A percentile compares a stretch with the other conserved stretches of the same genome.
These are phyloP conservation scores for Vulpes vulpes DNA, from an alignment of 2,113 vertebrate species.

Conservation along the genomic window DNA sequence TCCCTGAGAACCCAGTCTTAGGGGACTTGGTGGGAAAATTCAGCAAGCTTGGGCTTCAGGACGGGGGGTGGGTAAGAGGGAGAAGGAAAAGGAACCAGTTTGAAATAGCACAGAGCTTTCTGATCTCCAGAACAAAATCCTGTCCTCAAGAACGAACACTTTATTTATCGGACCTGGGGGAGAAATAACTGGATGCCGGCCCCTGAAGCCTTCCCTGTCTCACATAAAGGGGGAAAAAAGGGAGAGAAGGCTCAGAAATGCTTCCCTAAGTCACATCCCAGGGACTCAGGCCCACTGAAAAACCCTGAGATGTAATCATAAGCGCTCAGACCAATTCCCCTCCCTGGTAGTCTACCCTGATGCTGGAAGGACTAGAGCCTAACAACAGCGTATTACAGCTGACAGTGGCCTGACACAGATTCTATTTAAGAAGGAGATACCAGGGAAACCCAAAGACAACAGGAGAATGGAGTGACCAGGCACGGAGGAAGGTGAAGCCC, in stretches of 20 bases:
- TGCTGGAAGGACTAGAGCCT: neutral
- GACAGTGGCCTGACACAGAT: neutral
- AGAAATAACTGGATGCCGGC: neutral
- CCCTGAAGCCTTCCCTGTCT: neutral
- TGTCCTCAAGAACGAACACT: neutral
- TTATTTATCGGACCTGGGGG: neutral
- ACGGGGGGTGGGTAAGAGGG: too few relatives aligned
- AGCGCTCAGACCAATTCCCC: neutral
- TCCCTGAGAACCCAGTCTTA: neutral
- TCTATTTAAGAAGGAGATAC: constrained; percentile 19
- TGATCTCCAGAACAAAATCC: neutral
- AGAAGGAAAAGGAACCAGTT: neutral
- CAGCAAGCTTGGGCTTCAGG: neutral
- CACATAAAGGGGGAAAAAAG: neutral
- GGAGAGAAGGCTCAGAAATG: neutral
- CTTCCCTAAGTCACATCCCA: neutral
- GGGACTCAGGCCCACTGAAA: neutral
- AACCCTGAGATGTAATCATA: neutral
- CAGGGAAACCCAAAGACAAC: constrained; percentile 34
- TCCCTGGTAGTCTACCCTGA: neutral
- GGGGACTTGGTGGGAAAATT: neutral
- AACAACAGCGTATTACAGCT: neutral
- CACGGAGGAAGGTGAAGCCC: neutral
- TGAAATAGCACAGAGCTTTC: neutral
- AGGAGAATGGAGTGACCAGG: neutral